Percentiles rank a stretch among this genome's conserved stretches.
Evolutionary conservation across 2,888 invertebrate genomes (phyloP).

Genomic region (Linnaemya tessellans): DNA sequence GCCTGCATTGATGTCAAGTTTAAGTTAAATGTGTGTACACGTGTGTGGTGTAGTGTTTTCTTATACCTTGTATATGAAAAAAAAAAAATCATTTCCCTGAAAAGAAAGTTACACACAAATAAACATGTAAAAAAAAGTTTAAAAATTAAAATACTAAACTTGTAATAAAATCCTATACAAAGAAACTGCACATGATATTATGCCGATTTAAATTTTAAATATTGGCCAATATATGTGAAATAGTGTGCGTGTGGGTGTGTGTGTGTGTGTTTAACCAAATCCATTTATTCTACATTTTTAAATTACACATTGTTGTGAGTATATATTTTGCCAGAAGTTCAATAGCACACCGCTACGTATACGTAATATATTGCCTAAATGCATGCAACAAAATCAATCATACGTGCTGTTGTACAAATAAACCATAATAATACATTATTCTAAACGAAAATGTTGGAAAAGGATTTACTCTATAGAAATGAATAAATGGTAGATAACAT

Average conservation of each 20-base stretch:
- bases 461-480: neutral
- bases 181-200: neutral
- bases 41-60: slow-evolving; percentile 38
- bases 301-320: slow-evolving; percentile 1
- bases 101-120: neutral
- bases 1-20: slow-evolving; percentile 57
- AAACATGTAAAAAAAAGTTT: neutral
- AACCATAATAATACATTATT: neutral
- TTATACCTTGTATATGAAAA: slow-evolving; percentile 16
- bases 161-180: neutral
- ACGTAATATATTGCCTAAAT: neutral
- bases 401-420: neutral
- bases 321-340: neutral
- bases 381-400: slow-evolving; percentile 12
- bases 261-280: neutral
- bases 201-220: neutral
- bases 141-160: neutral
- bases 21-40: slow-evolving; percentile 45
- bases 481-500: neutral
- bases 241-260: neutral
- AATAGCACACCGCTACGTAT: neutral
- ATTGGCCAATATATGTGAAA: neutral
- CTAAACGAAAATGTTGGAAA: neutral
- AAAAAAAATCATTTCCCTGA: neutral
- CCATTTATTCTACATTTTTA: slow-evolving; percentile 23